These are phyloP conservation scores for Emydoidea blandingii DNA, from an alignment of 2,797 vertebrate species.

Conservation along the genomic window DNA sequence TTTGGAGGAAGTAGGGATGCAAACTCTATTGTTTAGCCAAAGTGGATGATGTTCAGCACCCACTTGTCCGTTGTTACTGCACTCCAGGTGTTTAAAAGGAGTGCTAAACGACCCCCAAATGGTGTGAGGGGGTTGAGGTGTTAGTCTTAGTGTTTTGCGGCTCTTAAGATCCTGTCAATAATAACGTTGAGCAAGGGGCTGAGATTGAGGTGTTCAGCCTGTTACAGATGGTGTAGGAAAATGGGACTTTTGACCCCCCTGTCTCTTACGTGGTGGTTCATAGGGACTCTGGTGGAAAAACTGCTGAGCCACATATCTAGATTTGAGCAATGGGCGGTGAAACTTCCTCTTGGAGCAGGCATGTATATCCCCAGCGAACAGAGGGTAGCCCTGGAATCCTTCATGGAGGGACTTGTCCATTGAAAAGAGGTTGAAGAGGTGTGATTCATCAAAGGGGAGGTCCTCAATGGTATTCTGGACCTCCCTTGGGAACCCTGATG, in stretches of 20 bases:
- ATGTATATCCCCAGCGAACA: not conserved
- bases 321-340: not conserved
- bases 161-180: too few relatives aligned
- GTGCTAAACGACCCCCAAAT: not conserved
- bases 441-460: not conserved
- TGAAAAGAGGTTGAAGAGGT: not conserved
- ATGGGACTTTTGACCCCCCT: too few relatives aligned
- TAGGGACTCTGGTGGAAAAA: too few relatives aligned
- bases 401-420: not conserved
- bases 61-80: not conserved
- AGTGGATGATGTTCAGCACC: not conserved
- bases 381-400: not conserved
- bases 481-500: not conserved
- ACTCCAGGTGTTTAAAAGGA: not conserved
- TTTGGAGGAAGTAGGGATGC: not conserved
- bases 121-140: too few relatives aligned
- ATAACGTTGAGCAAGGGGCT: too few relatives aligned
- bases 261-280: too few relatives aligned
- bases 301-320: not conserved
- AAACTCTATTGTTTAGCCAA: not conserved
- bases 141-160: too few relatives aligned
- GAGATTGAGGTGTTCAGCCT: too few relatives aligned
- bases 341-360: not conserved
- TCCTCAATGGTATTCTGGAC: not conserved
- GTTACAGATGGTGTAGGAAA: too few relatives aligned